A percentile compares a stretch with the other conserved stretches of the same genome.
Conservation (phyloP, 2,113 vertebrate genomes). For the Falco punctatus region DNA sequence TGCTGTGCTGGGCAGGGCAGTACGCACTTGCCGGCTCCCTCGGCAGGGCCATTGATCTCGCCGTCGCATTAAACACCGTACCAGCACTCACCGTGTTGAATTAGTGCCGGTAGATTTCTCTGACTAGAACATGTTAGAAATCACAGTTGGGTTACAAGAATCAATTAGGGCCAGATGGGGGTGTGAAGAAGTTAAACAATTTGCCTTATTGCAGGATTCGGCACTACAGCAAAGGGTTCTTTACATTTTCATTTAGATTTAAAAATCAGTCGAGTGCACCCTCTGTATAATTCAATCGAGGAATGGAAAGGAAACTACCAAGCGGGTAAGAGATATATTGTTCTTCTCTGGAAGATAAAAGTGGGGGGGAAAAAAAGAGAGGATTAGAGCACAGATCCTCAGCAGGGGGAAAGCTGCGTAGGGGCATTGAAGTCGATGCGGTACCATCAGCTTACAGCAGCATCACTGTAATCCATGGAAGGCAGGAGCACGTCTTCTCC, state of each 20-base stretch:
- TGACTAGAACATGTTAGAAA: slow-evolving; percentile 67
- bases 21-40: neutral
- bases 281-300: slow-evolving; percentile 71
- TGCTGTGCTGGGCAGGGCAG: neutral
- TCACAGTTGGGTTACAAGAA: slow-evolving; percentile 76
- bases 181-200: slow-evolving; percentile 71
- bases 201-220: slow-evolving; percentile 61
- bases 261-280: slow-evolving; percentile 74
- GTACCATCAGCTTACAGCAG: neutral
- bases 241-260: slow-evolving; percentile 77
- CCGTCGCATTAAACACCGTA: slow-evolving; percentile 45
- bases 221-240: slow-evolving; percentile 1
- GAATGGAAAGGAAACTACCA: slow-evolving; percentile 62
- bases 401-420: neutral
- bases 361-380: neutral
- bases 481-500: neutral
- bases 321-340: slow-evolving; percentile 29
- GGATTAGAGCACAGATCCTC: neutral
- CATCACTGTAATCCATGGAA: neutral
- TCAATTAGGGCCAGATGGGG: slow-evolving; percentile 75
- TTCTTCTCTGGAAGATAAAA: slow-evolving; percentile 49
- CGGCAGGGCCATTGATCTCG: slow-evolving; percentile 60
- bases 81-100: slow-evolving; percentile 63
- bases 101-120: slow-evolving; percentile 79
- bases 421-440: accelerated